Base-by-base conservation (phyloP, 2,888 invertebrate species). In the Chrysotoxum bicinctum region DNA sequence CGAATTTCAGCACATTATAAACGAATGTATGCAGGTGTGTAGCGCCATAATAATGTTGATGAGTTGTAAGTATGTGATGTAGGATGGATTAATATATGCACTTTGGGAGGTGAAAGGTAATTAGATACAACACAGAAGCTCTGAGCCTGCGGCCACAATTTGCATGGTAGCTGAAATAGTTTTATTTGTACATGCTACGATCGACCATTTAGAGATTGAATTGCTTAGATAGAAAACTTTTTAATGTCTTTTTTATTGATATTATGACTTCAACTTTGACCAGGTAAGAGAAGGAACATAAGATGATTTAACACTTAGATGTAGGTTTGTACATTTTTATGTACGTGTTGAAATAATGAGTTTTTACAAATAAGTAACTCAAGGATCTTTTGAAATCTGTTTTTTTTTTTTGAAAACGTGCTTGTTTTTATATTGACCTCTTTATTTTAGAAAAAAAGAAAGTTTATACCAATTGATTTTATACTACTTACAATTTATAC, bases 21-120 rank as follows among this genome's bases (percentile, higher is more conserved):
- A 23, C 10, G 2, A 50, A 26, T 56, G 19, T 21, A 32, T 32
- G 14, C 32, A 35, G 12, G 54, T 76, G 72, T 80, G 80, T 76
- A 85, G 85, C 81, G 81, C 81, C 84, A 85, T 73, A 76, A 81
- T 72, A 81, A 85, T 69, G 69, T 64, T 81, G 81, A 85, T 85
- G 81, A 80, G 73, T 52, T 76, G 81, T 85, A 77, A 73, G 77
- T 85, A 81, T 81, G 81, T 77, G 76, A 10, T 1, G 26, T 62
- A 81, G 56, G 35, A 60, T n/a, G 43, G 76, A 85, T 81, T 35
- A 58, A 37, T 19, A 12, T 56, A 69, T 68, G 32, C 48, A 70
- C 30, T 79, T 75, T 84, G 70, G 66, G 76, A 77, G 85, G 85
- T 85, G 85, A 85, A 85, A 85, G 85, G 81, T 69, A 81, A 76